Base-by-base conservation (phyloP, 2,888 invertebrate species). In the Pammene aurita region DNA sequence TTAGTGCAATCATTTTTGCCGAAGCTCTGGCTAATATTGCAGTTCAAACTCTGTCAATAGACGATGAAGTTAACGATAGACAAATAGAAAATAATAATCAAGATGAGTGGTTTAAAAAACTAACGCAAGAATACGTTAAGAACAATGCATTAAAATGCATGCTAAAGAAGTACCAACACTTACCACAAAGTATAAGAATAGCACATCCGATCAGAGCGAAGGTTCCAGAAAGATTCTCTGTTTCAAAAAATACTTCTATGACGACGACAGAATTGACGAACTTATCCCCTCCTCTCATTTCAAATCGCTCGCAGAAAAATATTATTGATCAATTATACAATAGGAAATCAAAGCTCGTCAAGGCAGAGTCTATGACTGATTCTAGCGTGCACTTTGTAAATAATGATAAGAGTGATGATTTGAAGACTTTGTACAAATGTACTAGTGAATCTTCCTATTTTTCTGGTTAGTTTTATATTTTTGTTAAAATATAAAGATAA, bases 391-490 rank as follows among this genome's bases (percentile, higher is more conserved):
- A 26, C 26, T n/a, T 34, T 7, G 79, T 2, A 13, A 65, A 6
- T 16, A 54, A n/a, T 5, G 70, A 74, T 2, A 68, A 65, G 0
- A 87, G 84, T 56, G 86, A 84, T 56, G 89, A 88, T n/a, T 67
- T 90, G 69, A 86, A 82, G 70, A 89, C 88, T 0, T 70, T 90
- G 50, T 90, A 89, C 69, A 75, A 86, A 61, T 89, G 89, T 76
- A 70, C 78, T 13, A 90, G 90, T 71, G 83, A 82, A 34, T 84
- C 84, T 0, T 88, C 88, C 0, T 77, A 75, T 67, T 77, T 75
- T 61, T 87, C 88, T 50, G 84, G 86, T 85, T 83, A 83, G 83
- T 77, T 18, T 26, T 26, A 26, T 58, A 67, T 67, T 65, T 50
- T 60, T 9, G 4, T 14, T n/a, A 18, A n/a, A 11, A 26, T 18